These are phyloP conservation scores for Chaetodon trifascialis DNA, from an alignment of 2,113 vertebrate species.

Conservation along the genomic window DNA sequence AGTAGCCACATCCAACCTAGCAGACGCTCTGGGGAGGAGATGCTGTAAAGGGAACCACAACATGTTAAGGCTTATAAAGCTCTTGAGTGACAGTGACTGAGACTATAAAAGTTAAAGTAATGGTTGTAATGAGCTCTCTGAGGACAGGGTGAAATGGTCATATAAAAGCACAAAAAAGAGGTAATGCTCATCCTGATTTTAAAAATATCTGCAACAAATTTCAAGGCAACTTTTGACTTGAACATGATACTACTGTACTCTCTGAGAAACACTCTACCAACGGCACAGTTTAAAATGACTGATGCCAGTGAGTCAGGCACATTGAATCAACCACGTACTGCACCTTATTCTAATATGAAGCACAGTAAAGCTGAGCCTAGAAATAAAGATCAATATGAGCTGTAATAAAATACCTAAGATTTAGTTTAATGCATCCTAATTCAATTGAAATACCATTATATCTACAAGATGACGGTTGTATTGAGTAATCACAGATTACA, in stretches of 20 bases:
- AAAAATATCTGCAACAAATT: constrained; percentile 14
- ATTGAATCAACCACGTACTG: constrained; percentile 36
- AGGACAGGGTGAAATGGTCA: constrained; percentile 10
- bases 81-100: constrained; percentile 33
- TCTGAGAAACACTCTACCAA: constrained; percentile 2
- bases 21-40: constrained; percentile 89
- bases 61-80: constrained; percentile 16
- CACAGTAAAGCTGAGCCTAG: constrained; percentile 16
- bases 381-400: constrained; percentile 66
- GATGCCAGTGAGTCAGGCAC: constrained; percentile 17
- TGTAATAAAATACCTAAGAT: constrained; percentile 70
- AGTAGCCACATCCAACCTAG: constrained; percentile 89
- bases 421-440: constrained; percentile 82
- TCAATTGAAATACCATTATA: constrained; percentile 83
- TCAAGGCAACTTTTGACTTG: constrained; percentile 4
- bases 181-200: constrained; percentile 1
- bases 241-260: constrained; percentile 31
- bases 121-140: constrained; percentile 36
- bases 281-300: constrained; percentile 17
- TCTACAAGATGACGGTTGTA: constrained; percentile 73
- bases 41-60: constrained; percentile 77
- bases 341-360: constrained; percentile 34
- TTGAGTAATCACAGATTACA: constrained; percentile 66
- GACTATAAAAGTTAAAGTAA: constrained; percentile 50
- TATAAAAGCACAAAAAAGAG: constrained; percentile 8